phyloP scores from a whole-genome alignment of 2,797 vertebrate species.

The Cottoperca gobio region DNA sequence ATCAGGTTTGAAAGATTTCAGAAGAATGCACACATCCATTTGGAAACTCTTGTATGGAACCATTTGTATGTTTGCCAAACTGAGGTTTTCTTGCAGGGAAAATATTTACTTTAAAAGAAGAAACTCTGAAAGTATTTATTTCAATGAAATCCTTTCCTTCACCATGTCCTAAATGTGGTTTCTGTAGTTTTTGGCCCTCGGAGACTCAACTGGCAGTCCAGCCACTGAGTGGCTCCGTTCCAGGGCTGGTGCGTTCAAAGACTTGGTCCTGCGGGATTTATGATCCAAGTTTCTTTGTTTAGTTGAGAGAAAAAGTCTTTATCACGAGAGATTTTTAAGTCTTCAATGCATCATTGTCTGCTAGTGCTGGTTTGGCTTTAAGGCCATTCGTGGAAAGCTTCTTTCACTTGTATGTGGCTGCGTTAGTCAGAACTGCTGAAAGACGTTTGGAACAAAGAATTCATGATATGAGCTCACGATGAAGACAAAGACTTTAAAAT shows the following conservation, averaged over 20 bases:
- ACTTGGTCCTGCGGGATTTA: conserved; percentile 33
- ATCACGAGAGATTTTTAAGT: conserved; percentile 10
- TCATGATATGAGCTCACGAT: background rate
- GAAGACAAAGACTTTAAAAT: background rate
- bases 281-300: conserved; percentile 43
- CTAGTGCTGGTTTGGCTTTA: background rate
- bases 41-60: conserved; percentile 81
- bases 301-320: conserved; percentile 19
- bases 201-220: conserved; percentile 63
- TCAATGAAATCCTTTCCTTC: conserved; percentile 76
- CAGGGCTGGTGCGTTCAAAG: conserved; percentile 55
- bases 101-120: conserved; percentile 83
- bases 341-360: conserved; percentile 28
- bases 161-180: conserved; percentile 77
- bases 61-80: conserved; percentile 81
- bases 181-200: conserved; percentile 71
- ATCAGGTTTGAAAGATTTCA: conserved; percentile 81
- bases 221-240: conserved; percentile 53
- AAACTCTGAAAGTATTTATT: conserved; percentile 81
- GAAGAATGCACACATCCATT: conserved; percentile 80
- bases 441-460: conserved; percentile 12
- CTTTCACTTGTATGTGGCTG: conserved; percentile 14
- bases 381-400: conserved; percentile 23
- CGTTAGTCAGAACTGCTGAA: conserved; percentile 13
- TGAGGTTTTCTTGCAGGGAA: conserved; percentile 83